Base-by-base conservation (phyloP, 1,140 invertebrate species). In the Eumaeus atala region DNA sequence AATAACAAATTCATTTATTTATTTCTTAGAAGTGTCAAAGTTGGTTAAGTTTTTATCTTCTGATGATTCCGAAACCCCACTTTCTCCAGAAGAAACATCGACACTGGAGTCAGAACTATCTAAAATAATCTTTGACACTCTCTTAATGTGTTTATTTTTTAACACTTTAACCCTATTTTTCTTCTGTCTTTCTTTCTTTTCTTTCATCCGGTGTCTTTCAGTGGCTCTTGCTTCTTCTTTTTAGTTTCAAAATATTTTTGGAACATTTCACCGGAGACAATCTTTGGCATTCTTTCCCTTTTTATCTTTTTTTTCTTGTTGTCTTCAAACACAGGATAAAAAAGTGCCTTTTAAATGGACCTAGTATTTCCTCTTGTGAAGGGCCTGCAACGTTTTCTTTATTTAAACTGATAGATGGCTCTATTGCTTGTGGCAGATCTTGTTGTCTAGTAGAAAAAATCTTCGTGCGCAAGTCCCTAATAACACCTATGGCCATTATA, bases 1-100 rank as follows among this genome's bases (percentile, higher is more conserved):
- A 40, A 53, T 53, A 42, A 53, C 51, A 53, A 28, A 42, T 54
- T 54, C 52, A 54, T 54, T 54, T 47, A 54, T 36, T 54, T 54
- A 28, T 44, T 53, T 53, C n/a, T 17, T 53, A 33, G 34, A 55
- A 48, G 48, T 48, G 48, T 56, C 51, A 21, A 52, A 16, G 56
- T 58, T 51, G 56, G 14, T 58, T 14, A 58, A 58, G 56, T 58
- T 47, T 37, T 58, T 49, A 58, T 58, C 56, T 57, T 34, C 55
- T 48, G 48, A 57, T 7, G 55, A 57, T 40, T 57, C 55, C 51
- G 48, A 57, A 57, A 57, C 48, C 28, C 34, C 49, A 47, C 48
- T 57, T 51, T 57, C 55, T 57, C 38, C 37, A 57, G n/a, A n/a
- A n/a, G n/a, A n/a, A n/a, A n/a, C n/a, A n/a, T n/a, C n/a, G n/a